Percentiles rank a stretch among this genome's conserved stretches.
phyloP scores from a whole-genome alignment of 2,113 vertebrate genomes.

The rat (Rattus norvegicus) region GRCr8 NC_086029.1:64414501-64415000 shows the following conservation, averaged over 20 bases:
- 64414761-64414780: not conserved
- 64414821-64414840: not conserved
- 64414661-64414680: not conserved
- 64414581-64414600: not conserved
- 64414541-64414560: not conserved
- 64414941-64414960: not conserved
- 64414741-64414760: not conserved
- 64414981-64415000: not conserved
- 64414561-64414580: not conserved
- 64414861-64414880: not conserved
- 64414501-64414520: conserved; percentile 29
- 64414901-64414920: not conserved
- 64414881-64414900: not conserved
- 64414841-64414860: not conserved
- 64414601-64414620: not conserved
- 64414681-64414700: not conserved
- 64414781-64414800: not conserved
- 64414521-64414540: conserved; percentile 14
- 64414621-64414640: not conserved
- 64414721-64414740: not conserved
- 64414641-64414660: not conserved
- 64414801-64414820: not conserved
- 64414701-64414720: conserved; percentile 15
- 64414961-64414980: not conserved
- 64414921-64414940: not conserved